phyloP scores from a whole-genome alignment of 2,797 vertebrate genomes.

The Zenarchopterus dispar region DNA sequence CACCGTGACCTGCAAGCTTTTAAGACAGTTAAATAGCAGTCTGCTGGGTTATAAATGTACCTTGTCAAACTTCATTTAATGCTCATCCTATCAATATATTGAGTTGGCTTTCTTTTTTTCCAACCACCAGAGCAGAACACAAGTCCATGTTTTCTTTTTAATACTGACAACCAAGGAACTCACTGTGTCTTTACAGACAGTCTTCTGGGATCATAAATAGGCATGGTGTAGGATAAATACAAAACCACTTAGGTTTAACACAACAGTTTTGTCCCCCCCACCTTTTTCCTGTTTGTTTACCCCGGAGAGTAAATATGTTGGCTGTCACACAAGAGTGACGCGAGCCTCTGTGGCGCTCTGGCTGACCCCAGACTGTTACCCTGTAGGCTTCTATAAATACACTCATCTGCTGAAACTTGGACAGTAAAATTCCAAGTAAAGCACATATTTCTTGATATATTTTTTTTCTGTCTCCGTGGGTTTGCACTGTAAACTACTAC shows the following conservation, averaged over 20 bases:
- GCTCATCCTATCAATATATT: background rate
- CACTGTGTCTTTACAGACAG: background rate
- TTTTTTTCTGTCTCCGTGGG: background rate
- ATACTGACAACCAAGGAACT: background rate
- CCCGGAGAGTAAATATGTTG: slow-evolving; percentile 47
- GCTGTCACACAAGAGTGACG: slow-evolving; percentile 42
- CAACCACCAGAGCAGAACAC: background rate
- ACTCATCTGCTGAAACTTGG: slow-evolving; percentile 15
- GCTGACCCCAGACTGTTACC: slow-evolving; percentile 49
- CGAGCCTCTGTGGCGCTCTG: slow-evolving; percentile 32
- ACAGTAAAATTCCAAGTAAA: slow-evolving; percentile 23
- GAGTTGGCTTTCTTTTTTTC: background rate
- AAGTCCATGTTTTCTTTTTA: background rate
- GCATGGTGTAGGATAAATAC: slow-evolving; percentile 15
- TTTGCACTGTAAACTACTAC: background rate
- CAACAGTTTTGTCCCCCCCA: slow-evolving; percentile 32
- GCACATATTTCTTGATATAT: background rate
- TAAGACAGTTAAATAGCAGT: background rate
- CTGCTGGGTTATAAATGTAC: background rate
- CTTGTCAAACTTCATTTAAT: background rate
- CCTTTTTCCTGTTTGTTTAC: slow-evolving; percentile 67
- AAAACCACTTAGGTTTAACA: slow-evolving; percentile 13
- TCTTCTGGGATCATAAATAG: slow-evolving; percentile 18
- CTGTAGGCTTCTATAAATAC: slow-evolving; percentile 57
- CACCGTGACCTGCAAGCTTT: background rate